These are phyloP conservation scores for Drosophila koepferae DNA, from an alignment of 2,888 invertebrate genomes.

Conservation along the genomic window DNA sequence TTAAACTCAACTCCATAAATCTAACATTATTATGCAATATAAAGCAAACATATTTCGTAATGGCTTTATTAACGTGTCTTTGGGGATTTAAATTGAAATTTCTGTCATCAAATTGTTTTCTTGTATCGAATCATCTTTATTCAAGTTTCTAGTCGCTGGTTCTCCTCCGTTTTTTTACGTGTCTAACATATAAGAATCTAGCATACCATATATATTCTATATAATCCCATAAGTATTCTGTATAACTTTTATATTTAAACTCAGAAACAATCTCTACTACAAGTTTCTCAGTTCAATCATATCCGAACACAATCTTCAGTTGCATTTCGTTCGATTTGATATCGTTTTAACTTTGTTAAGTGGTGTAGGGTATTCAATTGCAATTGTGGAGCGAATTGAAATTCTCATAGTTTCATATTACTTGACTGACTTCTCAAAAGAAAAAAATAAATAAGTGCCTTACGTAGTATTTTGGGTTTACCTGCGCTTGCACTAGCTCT, in stretches of 20 bases:
- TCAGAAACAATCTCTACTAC: neutral
- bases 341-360: slow-evolving; percentile 1
- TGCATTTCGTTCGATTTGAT: neutral
- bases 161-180: no score
- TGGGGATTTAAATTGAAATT: no score
- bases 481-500: slow-evolving; percentile 44
- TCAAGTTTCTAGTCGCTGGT: no score
- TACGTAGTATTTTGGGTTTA: slow-evolving; percentile 55
- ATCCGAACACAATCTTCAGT: neutral
- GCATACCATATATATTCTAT: neutral
- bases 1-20: no score
- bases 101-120: no score
- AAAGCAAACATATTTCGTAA: no score
- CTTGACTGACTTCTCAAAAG: slow-evolving; percentile 56
- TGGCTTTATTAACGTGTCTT: no score
- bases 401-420: slow-evolving; percentile 59
- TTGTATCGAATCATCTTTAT: no score
- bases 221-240: neutral
- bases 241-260: neutral
- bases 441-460: slow-evolving; percentile 42
- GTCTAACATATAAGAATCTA: no score
- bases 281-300: neutral
- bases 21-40: no score
- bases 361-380: slow-evolving; percentile 39
- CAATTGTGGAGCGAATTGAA: slow-evolving; percentile 22